Percentiles rank a stretch among this genome's conserved stretches.
These are phyloP conservation scores for Hydractinia echinata DNA, from an alignment of 30 jellyfish, hydroid and myxozoan genomes.

Conservation along the genomic window DNA sequence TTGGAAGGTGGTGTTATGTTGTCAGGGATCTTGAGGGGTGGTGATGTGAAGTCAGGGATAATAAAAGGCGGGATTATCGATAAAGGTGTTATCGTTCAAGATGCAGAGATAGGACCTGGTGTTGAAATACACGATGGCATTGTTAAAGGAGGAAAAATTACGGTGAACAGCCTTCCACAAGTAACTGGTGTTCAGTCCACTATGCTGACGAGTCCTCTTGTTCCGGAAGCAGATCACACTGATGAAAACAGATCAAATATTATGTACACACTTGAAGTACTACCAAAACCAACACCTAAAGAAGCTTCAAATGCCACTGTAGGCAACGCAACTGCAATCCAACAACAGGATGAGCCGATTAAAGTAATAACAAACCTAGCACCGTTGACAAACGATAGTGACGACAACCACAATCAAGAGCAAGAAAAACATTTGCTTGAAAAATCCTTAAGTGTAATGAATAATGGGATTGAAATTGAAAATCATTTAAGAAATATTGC, in stretches of 20 bases:
- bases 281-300: constrained; percentile 5
- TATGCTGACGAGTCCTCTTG: not conserved
- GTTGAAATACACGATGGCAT: constrained; percentile 46
- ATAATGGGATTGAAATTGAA: constrained; percentile 1
- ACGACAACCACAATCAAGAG: not conserved
- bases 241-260: constrained; percentile 17
- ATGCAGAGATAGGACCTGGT: constrained; percentile 70
- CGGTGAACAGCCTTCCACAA: constrained; percentile 27
- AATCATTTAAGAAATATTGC: constrained; percentile 5
- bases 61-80: constrained; percentile 94
- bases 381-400: not conserved
- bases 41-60: constrained; percentile 84
- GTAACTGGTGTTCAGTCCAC: constrained; percentile 4
- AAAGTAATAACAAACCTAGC: not conserved
- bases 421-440: not conserved
- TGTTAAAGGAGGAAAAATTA: constrained; percentile 34
- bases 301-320: constrained; percentile 9
- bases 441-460: constrained; percentile 9
- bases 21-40: constrained; percentile 88
- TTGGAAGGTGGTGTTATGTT: constrained; percentile 82
- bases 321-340: not conserved
- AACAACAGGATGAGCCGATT: not conserved
- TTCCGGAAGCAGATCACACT: constrained; percentile 9
- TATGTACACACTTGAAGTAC: constrained; percentile 19
- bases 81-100: constrained; percentile 88